Evolutionary conservation across 2,113 vertebrate species (phyloP).

Genomic region (Pitta sordida): DNA sequence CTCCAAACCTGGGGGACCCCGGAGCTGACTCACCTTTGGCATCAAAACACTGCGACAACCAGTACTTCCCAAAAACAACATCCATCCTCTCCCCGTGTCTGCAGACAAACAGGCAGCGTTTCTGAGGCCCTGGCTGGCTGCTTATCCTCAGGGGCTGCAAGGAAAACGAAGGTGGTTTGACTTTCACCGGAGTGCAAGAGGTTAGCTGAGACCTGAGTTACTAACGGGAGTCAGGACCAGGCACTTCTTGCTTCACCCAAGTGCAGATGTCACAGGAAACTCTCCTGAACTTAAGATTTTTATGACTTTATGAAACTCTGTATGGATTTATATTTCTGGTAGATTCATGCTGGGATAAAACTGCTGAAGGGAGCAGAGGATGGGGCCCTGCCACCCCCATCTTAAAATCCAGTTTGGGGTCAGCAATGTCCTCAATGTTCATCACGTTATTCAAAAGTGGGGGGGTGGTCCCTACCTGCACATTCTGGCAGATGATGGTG

Average conservation of each 20-base stretch:
- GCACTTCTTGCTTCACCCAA: neutral
- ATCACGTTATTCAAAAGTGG: neutral
- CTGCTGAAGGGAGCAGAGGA: neutral
- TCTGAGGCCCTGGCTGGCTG: conserved; percentile 79
- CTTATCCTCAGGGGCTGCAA: conserved; percentile 79
- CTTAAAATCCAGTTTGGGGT: neutral
- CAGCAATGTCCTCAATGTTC: neutral
- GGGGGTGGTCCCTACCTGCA: conserved; percentile 77
- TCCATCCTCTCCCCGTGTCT: conserved; percentile 98
- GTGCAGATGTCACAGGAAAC: neutral
- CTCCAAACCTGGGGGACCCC: neutral
- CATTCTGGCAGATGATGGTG: conserved; percentile 85
- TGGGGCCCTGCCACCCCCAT: neutral
- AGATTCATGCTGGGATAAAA: neutral
- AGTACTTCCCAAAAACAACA: conserved; percentile 97
- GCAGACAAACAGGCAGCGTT: conserved; percentile 92
- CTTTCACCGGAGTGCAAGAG: neutral
- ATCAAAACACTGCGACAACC: conserved; percentile 96
- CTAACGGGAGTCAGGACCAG: neutral
- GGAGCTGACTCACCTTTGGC: conserved; percentile 84
- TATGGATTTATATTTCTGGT: neutral
- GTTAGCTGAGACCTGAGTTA: neutral
- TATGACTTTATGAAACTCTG: neutral
- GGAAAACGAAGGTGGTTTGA: neutral
- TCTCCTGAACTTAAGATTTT: neutral